Conservation (phyloP, 2,113 vertebrate genomes). For the Grantiella picta region DNA sequence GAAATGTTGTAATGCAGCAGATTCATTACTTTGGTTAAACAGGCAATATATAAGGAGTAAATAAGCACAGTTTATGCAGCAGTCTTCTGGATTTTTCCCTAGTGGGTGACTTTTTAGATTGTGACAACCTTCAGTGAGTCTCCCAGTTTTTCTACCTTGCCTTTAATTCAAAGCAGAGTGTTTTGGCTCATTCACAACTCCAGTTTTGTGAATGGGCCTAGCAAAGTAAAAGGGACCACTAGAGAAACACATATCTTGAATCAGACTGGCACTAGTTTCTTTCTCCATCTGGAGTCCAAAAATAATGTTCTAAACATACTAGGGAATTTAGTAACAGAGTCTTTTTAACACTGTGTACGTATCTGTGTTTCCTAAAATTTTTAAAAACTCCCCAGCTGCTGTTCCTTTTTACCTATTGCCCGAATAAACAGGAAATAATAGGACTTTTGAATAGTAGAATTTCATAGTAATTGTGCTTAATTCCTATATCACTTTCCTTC, state of each 20-base stretch:
- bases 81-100: background rate
- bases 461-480: background rate
- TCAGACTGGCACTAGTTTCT: background rate
- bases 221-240: background rate
- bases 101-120: background rate
- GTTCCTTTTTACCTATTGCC: background rate
- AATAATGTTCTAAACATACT: background rate
- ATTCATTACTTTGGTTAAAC: background rate
- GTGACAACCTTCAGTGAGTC: background rate
- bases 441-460: background rate
- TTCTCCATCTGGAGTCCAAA: constrained; percentile 27
- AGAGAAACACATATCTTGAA: background rate
- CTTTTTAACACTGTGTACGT: background rate
- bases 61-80: background rate
- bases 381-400: background rate
- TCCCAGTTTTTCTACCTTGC: background rate
- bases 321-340: background rate
- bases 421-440: background rate
- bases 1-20: background rate
- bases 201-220: background rate
- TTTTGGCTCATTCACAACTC: background rate
- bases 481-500: background rate
- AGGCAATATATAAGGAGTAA: background rate
- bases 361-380: background rate
- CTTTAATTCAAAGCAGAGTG: background rate